Conservation (phyloP, 2,113 vertebrate genomes). For the Ellobius talpinus region DNA sequence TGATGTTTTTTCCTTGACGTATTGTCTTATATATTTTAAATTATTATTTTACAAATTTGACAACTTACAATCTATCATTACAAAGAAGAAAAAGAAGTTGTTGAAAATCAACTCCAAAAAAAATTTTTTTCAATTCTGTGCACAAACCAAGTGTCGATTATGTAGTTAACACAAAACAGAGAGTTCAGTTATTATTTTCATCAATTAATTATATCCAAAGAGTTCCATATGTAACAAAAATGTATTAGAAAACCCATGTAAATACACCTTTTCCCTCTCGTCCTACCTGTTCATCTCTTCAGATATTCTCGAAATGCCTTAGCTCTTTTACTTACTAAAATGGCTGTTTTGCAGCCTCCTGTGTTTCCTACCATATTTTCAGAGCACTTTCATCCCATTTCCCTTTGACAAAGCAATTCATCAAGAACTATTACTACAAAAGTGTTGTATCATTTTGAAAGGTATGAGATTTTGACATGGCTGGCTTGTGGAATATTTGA, state of each 20-base stretch:
- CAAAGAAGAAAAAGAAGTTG: background rate
- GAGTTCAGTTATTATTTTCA: background rate
- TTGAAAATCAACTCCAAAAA: background rate
- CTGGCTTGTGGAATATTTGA: constrained; percentile 34
- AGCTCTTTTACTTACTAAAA: constrained; percentile 11
- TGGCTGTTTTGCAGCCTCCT: constrained; percentile 17
- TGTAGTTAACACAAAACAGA: background rate
- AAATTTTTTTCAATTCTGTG: background rate
- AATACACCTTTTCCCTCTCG: background rate
- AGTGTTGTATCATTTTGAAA: constrained; percentile 41
- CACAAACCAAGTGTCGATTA: background rate
- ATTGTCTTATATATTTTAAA: background rate
- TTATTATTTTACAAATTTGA: background rate
- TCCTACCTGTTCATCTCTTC: background rate
- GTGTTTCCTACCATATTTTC: background rate
- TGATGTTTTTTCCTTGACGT: constrained; percentile 18
- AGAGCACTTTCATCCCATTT: constrained; percentile 56
- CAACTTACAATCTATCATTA: no score
- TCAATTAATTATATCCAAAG: background rate
- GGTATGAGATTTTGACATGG: constrained; percentile 15
- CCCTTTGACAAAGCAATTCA: constrained; percentile 65
- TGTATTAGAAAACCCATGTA: background rate
- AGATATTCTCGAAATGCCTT: background rate
- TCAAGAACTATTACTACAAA: constrained; percentile 49
- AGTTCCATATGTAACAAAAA: background rate